These are phyloP conservation scores for Embidobia sp. DNA, from an alignment of 2,888 invertebrate species.

Conservation along the genomic window DNA sequence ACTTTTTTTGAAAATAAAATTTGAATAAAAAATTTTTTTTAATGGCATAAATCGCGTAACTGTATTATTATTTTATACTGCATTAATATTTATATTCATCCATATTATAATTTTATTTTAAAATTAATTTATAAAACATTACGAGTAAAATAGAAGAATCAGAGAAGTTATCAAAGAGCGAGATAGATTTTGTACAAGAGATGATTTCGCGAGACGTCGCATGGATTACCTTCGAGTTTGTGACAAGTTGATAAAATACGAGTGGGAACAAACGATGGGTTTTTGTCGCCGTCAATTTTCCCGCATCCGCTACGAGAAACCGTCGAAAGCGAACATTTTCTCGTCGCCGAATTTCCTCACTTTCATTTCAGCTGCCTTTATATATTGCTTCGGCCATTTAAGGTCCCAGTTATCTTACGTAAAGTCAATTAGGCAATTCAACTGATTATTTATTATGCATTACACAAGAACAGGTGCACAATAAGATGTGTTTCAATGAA, in stretches of 20 bases:
- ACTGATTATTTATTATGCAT: slow-evolving; percentile 16
- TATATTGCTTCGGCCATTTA: slow-evolving; percentile 29
- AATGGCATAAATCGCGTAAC: no score
- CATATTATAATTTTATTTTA: no score
- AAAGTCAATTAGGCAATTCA: slow-evolving; percentile 14
- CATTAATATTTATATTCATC: no score
- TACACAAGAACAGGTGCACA: not conserved
- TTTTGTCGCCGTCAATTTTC: slow-evolving; percentile 28
- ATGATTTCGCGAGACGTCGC: slow-evolving; percentile 12
- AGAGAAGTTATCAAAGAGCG: no score
- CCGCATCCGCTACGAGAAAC: slow-evolving; percentile 22
- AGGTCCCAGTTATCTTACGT: slow-evolving; percentile 8
- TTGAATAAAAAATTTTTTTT: no score
- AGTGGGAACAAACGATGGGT: slow-evolving; percentile 8
- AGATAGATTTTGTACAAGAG: no score
- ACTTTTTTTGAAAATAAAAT: no score
- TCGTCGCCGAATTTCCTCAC: slow-evolving; percentile 36
- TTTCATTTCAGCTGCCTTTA: slow-evolving; percentile 33
- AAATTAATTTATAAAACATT: no score
- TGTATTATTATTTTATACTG: no score
- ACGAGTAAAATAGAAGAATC: no score
- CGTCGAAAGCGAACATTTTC: slow-evolving; percentile 39
- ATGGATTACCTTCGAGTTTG: slow-evolving; percentile 14
- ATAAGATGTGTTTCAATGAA: no score
- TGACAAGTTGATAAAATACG: slow-evolving; percentile 33